Percentiles rank a stretch among this genome's conserved stretches.
Conservation (phyloP, 2,113 vertebrate genomes). For the Eurystomus gularis region DNA sequence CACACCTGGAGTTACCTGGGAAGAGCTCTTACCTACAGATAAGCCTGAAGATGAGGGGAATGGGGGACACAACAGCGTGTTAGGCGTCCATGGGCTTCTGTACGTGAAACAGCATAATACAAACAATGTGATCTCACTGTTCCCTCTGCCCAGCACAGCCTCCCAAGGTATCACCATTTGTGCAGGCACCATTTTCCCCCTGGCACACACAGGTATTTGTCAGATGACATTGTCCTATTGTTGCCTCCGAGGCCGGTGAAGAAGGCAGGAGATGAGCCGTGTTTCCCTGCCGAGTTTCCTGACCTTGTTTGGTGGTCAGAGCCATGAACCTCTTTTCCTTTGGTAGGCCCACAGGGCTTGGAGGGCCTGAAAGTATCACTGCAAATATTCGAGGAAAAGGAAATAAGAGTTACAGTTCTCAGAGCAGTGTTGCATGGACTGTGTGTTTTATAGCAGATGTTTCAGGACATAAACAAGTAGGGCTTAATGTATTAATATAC, state of each 20-base stretch:
- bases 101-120: neutral
- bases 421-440: neutral
- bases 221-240: neutral
- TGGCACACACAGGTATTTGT: neutral
- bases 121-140: neutral
- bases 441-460: neutral
- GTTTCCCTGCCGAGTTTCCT: neutral
- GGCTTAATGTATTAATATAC: neutral
- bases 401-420: neutral
- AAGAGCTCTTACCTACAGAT: neutral
- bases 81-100: fast-evolving
- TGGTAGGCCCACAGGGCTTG: fast-evolving
- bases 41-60: neutral
- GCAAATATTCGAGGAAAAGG: neutral
- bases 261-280: neutral
- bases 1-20: neutral
- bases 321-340: neutral
- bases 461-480: conserved; percentile 5
- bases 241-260: fast-evolving
- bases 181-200: neutral
- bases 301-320: neutral
- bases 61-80: neutral
- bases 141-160: neutral
- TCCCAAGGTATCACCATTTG: neutral
- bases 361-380: neutral